Percentiles rank a stretch among this genome's conserved stretches.
Evolutionary conservation across 1,140 invertebrate genomes (phyloP).

Genomic region (Hypsibius dujardini): DNA sequence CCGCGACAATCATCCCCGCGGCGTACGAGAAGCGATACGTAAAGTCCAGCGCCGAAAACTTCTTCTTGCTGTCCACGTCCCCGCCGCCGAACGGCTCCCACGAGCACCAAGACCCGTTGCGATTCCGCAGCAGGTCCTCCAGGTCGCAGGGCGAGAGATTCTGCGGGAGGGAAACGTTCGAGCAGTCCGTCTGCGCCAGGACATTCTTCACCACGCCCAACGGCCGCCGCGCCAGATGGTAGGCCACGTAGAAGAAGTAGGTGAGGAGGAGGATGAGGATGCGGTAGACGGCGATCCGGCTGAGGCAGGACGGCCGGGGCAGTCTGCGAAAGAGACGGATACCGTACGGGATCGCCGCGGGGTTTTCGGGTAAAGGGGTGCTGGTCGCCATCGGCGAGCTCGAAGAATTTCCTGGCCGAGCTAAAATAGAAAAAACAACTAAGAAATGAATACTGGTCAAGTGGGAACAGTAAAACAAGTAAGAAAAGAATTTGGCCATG

Average conservation of each 20-base stretch:
- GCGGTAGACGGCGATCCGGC: conserved; percentile 36
- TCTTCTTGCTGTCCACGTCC: conserved; percentile 24
- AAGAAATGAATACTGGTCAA: too few species aligned
- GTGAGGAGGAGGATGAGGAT: conserved; percentile 56
- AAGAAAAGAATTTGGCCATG: too few species aligned
- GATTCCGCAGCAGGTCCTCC: conserved; percentile 21
- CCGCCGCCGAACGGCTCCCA: conserved; percentile 57
- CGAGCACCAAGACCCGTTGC: conserved; percentile 48
- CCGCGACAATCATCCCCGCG: conserved; percentile 9
- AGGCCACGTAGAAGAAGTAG: conserved; percentile 68
- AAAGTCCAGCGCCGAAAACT: conserved; percentile 2
- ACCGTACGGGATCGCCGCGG: not conserved
- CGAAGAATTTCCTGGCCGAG: too few species aligned
- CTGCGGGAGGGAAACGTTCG: conserved; percentile 39
- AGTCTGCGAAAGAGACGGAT: not conserved
- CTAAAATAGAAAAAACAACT: too few species aligned
- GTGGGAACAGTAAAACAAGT: too few species aligned
- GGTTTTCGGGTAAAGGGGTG: not conserved
- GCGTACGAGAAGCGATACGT: conserved; percentile 5
- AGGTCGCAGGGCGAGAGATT: conserved; percentile 37
- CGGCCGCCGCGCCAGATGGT: conserved; percentile 77
- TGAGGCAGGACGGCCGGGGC: not conserved
- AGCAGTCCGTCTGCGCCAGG: conserved; percentile 58
- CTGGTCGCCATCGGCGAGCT: not conserved
- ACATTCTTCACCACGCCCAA: conserved; percentile 45